Base-by-base conservation (phyloP, 2,888 invertebrate species). In the Drosophila stalkeri region DNA sequence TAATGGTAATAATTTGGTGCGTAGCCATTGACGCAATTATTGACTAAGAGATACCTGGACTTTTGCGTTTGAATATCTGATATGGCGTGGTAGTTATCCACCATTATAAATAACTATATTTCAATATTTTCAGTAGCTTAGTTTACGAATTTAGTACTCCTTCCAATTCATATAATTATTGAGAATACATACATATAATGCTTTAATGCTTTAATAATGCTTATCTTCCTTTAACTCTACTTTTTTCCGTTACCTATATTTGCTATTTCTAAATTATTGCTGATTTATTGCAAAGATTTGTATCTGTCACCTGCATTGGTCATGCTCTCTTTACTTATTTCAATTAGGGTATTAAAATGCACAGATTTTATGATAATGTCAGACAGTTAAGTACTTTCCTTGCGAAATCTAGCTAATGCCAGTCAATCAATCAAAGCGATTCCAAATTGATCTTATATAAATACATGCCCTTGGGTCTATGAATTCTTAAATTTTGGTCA, bases 381-480 rank as follows among this genome's bases (percentile, higher is more conserved):
- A 49, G 47, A 54, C 35, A n/a, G n/a, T 8, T 39, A 27, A 27
- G 39, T 20, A 54, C 16, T 39, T 54, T 2, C 37, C 35, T 4
- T 14, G 35, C 37, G 31, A 59, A 23, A 23, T 39, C 14, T 8
- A 49, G 6, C 31, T 2, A 41, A n/a, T n/a, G 39, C 2, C 60
- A 31, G 49, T 18, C 49, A 20, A 41, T 41, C 31, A 31, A 16
- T 20, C 18, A 51, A 11, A 11, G 8, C n/a, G 35, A 18, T 33
- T 9, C 20, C 3, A 35, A n/a, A 27, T 12, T 12, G n/a, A 3
- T 27, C 6, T n/a, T 3, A 27, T 80, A 79, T 77, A 73, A 67
- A 77, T 81, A 56, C 11, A 37, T 27, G 27, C n/a, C 3, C n/a
- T 35, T 33, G 16, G 1, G 11, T 1, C 11, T 18, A 14, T 14